Evolutionary conservation across 2,113 vertebrate genomes (phyloP).

Genomic region (Sorex fumeus): DNA sequence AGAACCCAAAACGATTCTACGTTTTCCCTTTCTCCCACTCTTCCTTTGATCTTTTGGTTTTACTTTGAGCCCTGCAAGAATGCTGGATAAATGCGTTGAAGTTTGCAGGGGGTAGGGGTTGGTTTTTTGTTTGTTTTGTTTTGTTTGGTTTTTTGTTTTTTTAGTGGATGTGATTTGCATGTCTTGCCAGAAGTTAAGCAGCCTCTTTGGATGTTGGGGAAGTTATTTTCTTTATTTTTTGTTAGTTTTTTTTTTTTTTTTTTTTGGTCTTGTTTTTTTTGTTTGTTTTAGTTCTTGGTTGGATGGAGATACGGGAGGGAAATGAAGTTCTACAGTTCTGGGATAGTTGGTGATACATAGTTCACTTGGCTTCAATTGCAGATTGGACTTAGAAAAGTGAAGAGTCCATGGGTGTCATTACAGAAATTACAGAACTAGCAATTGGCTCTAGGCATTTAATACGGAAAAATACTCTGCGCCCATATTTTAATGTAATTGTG

Average conservation of each 20-base stretch:
- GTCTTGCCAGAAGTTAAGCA: conserved; percentile 89
- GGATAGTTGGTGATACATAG: conserved; percentile 85
- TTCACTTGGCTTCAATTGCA: conserved; percentile 87
- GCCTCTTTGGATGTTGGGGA: conserved; percentile 83
- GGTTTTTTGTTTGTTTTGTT: no score
- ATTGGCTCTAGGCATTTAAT: conserved; percentile 87
- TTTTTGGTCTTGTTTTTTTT: conserved; percentile 60
- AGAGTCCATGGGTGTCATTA: conserved; percentile 83
- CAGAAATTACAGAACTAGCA: conserved; percentile 86
- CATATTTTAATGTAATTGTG: conserved; percentile 85
- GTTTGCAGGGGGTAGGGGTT: conserved; percentile 81
- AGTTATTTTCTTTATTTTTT: conserved; percentile 70
- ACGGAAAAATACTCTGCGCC: conserved; percentile 80
- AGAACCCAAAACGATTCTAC: conserved; percentile 88
- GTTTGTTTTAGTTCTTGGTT: conserved; percentile 63
- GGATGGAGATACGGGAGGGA: conserved; percentile 83
- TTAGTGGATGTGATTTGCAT: conserved; percentile 85
- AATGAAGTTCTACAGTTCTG: conserved; percentile 86
- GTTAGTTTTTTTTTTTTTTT: neutral
- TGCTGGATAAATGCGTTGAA: conserved; percentile 88
- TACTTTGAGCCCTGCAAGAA: conserved; percentile 85
- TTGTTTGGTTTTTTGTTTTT: neutral
- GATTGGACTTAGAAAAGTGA: conserved; percentile 85
- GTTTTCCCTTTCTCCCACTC: conserved; percentile 83
- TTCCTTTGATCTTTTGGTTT: conserved; percentile 72